Percentiles rank a stretch among this genome's conserved stretches.
These are phyloP conservation scores for Planiliza haematocheilus DNA, from an alignment of 2,113 vertebrate genomes.

Conservation along the genomic window DNA sequence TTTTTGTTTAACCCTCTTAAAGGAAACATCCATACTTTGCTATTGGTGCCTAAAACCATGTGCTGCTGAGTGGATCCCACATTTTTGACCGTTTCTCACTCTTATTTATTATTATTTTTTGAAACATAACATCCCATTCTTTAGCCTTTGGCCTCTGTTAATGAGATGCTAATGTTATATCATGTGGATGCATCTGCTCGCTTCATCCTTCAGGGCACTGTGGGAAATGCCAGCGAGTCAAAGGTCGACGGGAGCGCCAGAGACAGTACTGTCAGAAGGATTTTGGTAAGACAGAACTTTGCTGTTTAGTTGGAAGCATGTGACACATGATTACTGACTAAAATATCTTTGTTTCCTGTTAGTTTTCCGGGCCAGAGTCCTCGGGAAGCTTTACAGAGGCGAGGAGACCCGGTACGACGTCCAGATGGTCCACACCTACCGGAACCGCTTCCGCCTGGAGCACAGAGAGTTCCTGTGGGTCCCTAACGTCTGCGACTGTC, in stretches of 20 bases:
- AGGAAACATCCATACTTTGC: too few relatives aligned
- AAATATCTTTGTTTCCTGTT: background rate
- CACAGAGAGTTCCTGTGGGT: conserved; percentile 92
- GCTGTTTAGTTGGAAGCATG: background rate
- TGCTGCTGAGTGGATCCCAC: too few relatives aligned
- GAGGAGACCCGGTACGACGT: conserved; percentile 93
- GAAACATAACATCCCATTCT: too few relatives aligned
- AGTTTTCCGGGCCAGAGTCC: conserved; percentile 84
- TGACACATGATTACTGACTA: background rate
- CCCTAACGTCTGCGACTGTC: conserved; percentile 90
- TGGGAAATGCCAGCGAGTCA: conserved; percentile 79
- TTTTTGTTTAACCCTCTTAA: too few relatives aligned
- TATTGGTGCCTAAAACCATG: too few relatives aligned
- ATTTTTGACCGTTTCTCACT: too few relatives aligned
- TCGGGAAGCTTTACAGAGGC: conserved; percentile 82
- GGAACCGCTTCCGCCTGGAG: conserved; percentile 87
- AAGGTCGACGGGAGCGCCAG: conserved; percentile 81
- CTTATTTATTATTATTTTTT: too few relatives aligned
- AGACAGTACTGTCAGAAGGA: conserved; percentile 86
- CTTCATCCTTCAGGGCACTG: conserved; percentile 74
- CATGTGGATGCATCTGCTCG: conserved; percentile 1
- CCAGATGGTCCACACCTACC: conserved; percentile 87
- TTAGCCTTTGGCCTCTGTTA: too few relatives aligned
- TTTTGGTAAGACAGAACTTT: conserved; percentile 79
- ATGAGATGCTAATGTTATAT: background rate